phyloP scores from a whole-genome alignment of 2,888 invertebrate species.

The Drosophila gaucha region DNA sequence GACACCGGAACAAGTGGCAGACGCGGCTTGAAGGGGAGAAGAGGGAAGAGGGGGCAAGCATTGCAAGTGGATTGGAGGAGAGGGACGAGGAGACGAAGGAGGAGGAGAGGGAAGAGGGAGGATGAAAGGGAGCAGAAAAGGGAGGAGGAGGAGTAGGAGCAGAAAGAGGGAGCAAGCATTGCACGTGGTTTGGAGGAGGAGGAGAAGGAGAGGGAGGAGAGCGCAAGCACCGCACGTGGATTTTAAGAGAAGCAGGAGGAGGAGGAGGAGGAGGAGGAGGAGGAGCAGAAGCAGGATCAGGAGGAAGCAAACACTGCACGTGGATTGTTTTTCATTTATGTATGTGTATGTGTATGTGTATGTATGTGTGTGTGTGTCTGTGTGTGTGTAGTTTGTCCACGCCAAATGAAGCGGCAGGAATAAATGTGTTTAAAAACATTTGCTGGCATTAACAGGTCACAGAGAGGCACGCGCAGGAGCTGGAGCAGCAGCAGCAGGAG shows the following conservation, averaged over 20 bases:
- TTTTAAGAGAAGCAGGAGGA: background rate
- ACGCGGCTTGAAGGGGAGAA: constrained; percentile 14
- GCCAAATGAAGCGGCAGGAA: constrained; percentile 46
- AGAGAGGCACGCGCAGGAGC: constrained; percentile 64
- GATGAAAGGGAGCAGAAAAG: no score
- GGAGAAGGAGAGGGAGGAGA: background rate
- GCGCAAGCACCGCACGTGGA: no score
- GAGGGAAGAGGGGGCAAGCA: background rate
- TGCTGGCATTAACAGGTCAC: constrained; percentile 53
- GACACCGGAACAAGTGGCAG: constrained; percentile 80
- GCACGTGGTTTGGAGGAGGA: background rate
- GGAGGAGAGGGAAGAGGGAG: background rate
- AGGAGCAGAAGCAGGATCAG: background rate
- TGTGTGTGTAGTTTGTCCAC: constrained; percentile 16
- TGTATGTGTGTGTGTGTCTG: constrained; percentile 12
- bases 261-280: no score
- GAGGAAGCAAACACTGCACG: background rate
- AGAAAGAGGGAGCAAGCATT: no score
- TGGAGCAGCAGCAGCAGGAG: constrained; percentile 5
- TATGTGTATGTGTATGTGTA: background rate
- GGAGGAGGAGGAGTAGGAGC: background rate
- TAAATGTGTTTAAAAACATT: constrained; percentile 73
- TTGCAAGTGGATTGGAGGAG: no score
- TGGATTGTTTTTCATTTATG: constrained; percentile 10
- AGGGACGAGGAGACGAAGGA: no score